Evolutionary conservation across 1,140 invertebrate species (phyloP).

Genomic region (Papilio polyxenes): DNA sequence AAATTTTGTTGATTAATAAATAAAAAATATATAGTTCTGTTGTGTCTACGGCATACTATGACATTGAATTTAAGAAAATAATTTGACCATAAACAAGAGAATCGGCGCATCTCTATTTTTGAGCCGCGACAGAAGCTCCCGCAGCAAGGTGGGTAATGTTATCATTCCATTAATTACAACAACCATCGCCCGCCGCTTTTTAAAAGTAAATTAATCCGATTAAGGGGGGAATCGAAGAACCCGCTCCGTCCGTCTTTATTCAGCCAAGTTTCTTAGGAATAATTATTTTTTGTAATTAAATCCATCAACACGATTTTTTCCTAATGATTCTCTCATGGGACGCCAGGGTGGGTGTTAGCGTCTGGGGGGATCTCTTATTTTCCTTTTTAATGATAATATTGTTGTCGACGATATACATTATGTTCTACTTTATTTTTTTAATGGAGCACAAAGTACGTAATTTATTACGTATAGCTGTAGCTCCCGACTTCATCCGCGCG

Average conservation of each 20-base stretch:
- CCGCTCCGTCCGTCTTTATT: constrained; percentile 78
- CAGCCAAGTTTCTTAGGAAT: constrained; percentile 78
- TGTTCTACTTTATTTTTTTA: not conserved
- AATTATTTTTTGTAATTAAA: constrained; percentile 81
- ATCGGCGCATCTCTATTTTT: constrained; percentile 42
- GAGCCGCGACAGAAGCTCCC: constrained; percentile 55
- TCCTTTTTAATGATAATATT: constrained; percentile 52
- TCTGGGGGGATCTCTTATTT: constrained; percentile 53
- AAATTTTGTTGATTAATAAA: too few relatives aligned
- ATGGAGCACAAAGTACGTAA: not conserved
- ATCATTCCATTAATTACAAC: constrained; percentile 81
- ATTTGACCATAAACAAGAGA: not conserved
- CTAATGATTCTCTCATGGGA: constrained; percentile 78
- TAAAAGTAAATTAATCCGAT: constrained; percentile 81
- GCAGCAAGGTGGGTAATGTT: constrained; percentile 77
- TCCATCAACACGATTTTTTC: constrained; percentile 81
- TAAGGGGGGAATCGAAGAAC: constrained; percentile 79
- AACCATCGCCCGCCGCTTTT: constrained; percentile 74
- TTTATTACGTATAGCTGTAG: too few relatives aligned
- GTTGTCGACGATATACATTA: constrained; percentile 42
- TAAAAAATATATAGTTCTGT: not conserved
- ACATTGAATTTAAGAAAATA: not conserved
- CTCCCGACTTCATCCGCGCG: too few relatives aligned
- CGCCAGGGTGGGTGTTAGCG: constrained; percentile 49
- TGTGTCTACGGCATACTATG: not conserved